Base-by-base conservation (phyloP, 2,888 invertebrate species). In the Cecidostiba fungosa region DNA sequence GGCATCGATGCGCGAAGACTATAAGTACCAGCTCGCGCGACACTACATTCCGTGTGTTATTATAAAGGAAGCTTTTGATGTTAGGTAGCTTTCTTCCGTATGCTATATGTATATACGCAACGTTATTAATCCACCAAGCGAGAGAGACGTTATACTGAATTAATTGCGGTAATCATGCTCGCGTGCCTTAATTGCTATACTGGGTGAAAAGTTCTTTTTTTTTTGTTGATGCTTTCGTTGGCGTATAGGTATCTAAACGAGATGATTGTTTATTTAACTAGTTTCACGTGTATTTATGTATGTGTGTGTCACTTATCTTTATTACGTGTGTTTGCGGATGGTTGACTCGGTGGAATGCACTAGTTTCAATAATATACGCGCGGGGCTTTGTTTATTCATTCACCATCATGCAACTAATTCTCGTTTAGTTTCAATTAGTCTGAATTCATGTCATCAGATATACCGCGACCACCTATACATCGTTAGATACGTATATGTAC, bases 111-210 rank as follows among this genome's bases (percentile, higher is more conserved):
- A 54, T 10, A 10, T 16, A 14, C 59, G 59, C 59, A 59, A 8
- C 1, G 23, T 50, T 54, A 50, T 72, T 54, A 80, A 80, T 70
- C 70, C 32, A 23, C 23, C 50, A 19, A 3, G 36, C 70, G 36
- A 36, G 36, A 36, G 36, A 3, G 36, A 23, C 62, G 26, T 62
- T 26, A 23, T 14, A n/a, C 16, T 69, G 79, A 14, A 26, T 78
- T 78, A 66, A 78, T 79, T 47, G 32, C 29, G 29, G 29, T 80
- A 79, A 14, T 79, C 26, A 54, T 36, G 54, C 69, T 79, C 54
- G 54, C 72, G 54, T 79, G 79, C 36, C 26, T 79, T 79, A 79
- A 79, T 79, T 79, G 79, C 79, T 59, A 16, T 50, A 39, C 29
- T 50, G 47, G n/a, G 2, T 39, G 19, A 43, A 10, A 12, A 43